Evolutionary conservation across 2,797 vertebrate genomes (phyloP), one percentile per base, ranked within the genome.

Genomic region (Diplodus puntazzo): DNA sequence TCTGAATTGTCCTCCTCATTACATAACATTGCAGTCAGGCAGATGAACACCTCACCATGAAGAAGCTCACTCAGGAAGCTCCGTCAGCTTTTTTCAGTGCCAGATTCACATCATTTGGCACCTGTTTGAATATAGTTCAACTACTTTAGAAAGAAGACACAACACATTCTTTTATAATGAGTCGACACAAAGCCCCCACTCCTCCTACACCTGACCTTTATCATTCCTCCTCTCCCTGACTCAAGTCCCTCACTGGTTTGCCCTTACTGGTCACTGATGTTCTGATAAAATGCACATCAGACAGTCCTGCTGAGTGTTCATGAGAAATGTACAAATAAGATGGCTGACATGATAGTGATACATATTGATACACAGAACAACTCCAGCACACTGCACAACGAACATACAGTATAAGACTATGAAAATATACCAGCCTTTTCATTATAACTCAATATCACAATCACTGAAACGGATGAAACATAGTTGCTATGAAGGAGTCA

Each of bases 321-420:
- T 58, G 25, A 27, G 27, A 27, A 4, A 27, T 27, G 27, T 57
- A 39, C 75, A 73, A n/a, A 20, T 42, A 48, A 53, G 21, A 43
- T 61, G 54, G 9, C 66, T 53, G 50, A 67, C 23, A 25, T 55
- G 52, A 73, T 48, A n/a, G 0, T 39, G 43, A 64, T 34, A n/a
- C 11, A 43, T 21, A 30, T 2, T 58, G 42, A 48, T 57, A 30
- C 20, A 20, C 12, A 57, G 57, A 65, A 25, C 42, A 34, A 1
- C 14, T 62, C 5, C 18, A 3, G 42, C 3, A 23, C 6, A 54
- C 14, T 42, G 13, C 18, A 50, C 42, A 25, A 43, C 23, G 45
- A 54, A 73, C 30, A 34, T 34, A 34, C 21, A 50, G 34, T 16
- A 48, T 48, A 12, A 48, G 52, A 49, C 13, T 34, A 12, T 16